Percentiles rank a stretch among this genome's conserved stretches.
Evolutionary conservation across 2,113 vertebrate species (phyloP).

Genomic region (Zeus faber): DNA sequence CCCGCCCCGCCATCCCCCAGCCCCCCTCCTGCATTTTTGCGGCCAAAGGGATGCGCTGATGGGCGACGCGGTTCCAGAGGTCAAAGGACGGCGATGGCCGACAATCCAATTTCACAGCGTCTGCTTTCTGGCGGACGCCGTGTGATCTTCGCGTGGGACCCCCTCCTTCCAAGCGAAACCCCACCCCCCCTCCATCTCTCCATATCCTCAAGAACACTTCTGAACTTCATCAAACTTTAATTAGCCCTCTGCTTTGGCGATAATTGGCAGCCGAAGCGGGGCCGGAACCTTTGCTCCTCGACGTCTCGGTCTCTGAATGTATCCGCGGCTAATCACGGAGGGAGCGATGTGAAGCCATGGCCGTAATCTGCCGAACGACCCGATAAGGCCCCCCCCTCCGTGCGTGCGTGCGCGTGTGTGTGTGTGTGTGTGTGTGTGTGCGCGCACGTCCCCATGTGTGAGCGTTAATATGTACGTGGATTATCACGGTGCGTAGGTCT

Average conservation of each 20-base stretch:
- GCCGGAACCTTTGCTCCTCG: conserved; percentile 39
- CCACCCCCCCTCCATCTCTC: conserved; percentile 44
- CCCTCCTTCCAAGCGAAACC: no score
- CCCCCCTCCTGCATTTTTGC: no score
- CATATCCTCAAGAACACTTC: conserved; percentile 64
- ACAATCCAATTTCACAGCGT: conserved; percentile 77
- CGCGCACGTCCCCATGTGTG: neutral
- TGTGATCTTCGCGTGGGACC: no score
- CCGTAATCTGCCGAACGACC: conserved; percentile 20
- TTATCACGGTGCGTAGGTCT: no score
- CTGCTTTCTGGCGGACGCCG: conserved; percentile 66
- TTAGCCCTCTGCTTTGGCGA: conserved; percentile 69
- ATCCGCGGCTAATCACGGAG: conserved; percentile 40
- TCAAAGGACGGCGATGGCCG: conserved; percentile 66
- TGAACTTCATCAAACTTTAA: conserved; percentile 77
- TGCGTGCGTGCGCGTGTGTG: neutral
- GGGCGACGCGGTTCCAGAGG: no score
- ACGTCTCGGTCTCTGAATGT: conserved; percentile 34
- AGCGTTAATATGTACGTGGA: conserved; percentile 9
- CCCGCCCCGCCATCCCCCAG: no score
- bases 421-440: neutral
- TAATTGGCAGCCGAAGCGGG: conserved; percentile 75
- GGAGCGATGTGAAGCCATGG: conserved; percentile 13
- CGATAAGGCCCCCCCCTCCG: neutral
- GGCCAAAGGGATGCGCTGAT: no score